A percentile compares a stretch with the other conserved stretches of the same genome.
Conservation (phyloP, 2,888 invertebrate genomes). For the Smittia sp. region DNA sequence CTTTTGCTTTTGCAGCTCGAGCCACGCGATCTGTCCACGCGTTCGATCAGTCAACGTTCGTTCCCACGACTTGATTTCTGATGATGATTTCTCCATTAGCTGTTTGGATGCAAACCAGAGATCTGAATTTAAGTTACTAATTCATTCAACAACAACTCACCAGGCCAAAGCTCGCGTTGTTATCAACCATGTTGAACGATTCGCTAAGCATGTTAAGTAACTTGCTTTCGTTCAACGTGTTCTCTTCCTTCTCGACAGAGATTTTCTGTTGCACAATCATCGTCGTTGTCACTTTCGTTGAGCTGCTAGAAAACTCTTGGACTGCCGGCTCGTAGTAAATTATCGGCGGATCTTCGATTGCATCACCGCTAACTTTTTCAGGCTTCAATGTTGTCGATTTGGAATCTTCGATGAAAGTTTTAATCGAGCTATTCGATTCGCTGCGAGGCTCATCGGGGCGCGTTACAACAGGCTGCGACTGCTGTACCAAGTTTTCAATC, state of each 20-base stretch:
- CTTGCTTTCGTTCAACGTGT: slow-evolving; percentile 15
- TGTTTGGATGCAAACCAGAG: neutral
- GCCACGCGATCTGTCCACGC: slow-evolving; percentile 61
- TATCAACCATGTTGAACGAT: neutral
- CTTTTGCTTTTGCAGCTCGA: slow-evolving; percentile 65
- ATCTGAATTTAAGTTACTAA: neutral
- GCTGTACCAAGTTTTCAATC: no score
- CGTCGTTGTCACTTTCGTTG: slow-evolving; percentile 8
- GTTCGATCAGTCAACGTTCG: slow-evolving; percentile 66
- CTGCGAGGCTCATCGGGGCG: no score
- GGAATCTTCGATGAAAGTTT: slow-evolving; percentile 19
- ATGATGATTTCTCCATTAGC: slow-evolving; percentile 47
- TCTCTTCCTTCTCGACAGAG: neutral
- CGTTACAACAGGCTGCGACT: no score
- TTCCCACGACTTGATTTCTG: slow-evolving; percentile 65
- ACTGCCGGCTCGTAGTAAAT: neutral
- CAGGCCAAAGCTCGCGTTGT: neutral
- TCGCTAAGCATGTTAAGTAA: slow-evolving; percentile 14
- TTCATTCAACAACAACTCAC: neutral
- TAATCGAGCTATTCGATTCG: slow-evolving; percentile 20
- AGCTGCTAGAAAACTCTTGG: neutral
- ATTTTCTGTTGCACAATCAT: neutral
- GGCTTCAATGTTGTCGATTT: neutral
- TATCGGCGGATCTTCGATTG: slow-evolving; percentile 28
- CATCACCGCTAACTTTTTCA: neutral